phyloP scores from a whole-genome alignment of 2,888 invertebrate species.

The Diarsia mendica region DNA sequence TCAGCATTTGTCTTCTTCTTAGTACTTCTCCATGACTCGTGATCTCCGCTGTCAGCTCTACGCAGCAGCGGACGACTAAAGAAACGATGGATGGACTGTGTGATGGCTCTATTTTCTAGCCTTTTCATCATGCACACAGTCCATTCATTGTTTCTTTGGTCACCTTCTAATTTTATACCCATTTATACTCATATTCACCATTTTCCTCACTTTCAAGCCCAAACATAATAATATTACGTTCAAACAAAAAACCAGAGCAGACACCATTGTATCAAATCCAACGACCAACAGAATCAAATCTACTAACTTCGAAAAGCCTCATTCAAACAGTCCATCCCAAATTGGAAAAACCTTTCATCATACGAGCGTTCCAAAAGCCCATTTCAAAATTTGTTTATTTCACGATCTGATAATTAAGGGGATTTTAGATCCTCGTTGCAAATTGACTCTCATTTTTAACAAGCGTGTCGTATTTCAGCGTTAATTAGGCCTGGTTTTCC shows the following conservation, averaged over 20 bases:
- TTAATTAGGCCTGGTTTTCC: constrained; percentile 76
- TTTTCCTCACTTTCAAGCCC: too few species aligned
- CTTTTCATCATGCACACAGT: too few species aligned
- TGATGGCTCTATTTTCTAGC: too few species aligned
- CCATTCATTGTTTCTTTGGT: too few species aligned
- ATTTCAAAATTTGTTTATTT: constrained; percentile 59
- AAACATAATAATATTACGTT: background rate
- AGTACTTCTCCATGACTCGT: too few species aligned
- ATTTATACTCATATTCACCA: too few species aligned
- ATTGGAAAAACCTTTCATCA: constrained; percentile 55
- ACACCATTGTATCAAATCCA: background rate
- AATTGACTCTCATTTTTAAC: constrained; percentile 68
- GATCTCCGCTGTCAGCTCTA: too few species aligned
- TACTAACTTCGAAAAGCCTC: constrained; percentile 27
- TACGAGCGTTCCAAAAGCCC: constrained; percentile 38
- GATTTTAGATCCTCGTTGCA: constrained; percentile 55
- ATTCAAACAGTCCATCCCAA: constrained; percentile 32
- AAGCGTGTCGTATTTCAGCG: constrained; percentile 71
- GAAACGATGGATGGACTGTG: too few species aligned
- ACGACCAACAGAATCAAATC: constrained; percentile 15
- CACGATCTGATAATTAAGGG: constrained; percentile 61
- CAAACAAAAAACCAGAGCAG: background rate
- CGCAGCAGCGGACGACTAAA: too few species aligned
- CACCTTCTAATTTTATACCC: too few species aligned
- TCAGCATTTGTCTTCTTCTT: too few species aligned